Conservation (phyloP, 2,797 vertebrate species). For the Gymnoscopelus braueri region DNA sequence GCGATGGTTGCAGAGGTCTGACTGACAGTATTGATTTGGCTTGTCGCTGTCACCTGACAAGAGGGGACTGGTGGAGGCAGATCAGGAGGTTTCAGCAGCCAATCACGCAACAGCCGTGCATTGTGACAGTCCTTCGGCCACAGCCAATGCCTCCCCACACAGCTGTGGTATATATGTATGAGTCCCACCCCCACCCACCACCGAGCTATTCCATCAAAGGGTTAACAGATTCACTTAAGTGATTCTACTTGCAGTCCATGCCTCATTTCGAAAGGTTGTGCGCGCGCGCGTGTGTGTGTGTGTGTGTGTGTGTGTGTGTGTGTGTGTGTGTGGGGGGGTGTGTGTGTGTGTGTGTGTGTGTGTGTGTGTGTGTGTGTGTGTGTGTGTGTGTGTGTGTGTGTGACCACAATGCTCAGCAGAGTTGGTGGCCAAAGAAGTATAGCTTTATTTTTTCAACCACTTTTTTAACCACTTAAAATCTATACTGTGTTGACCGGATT, state of each 20-base stretch:
- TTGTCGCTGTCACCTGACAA: conserved; percentile 68
- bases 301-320: no score
- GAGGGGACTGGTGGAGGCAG: conserved; percentile 69
- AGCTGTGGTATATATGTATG: conserved; percentile 22
- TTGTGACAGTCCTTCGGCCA: conserved; percentile 50
- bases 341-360: no score
- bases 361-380: no score
- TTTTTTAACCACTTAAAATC: no score
- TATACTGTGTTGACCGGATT: no score
- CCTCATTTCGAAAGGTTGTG: conserved; percentile 1
- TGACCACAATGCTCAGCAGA: no score
- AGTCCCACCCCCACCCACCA: conserved; percentile 29
- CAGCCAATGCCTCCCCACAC: conserved; percentile 52
- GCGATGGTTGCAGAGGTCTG: conserved; percentile 44
- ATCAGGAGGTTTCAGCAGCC: conserved; percentile 78
- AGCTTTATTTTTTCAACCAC: no score
- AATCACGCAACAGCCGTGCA: conserved; percentile 47
- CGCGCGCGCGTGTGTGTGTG: no score
- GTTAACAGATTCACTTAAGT: conserved; percentile 48
- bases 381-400: no score
- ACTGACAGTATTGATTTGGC: conserved; percentile 72
- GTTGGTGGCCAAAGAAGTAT: no score
- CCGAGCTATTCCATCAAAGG: conserved; percentile 47
- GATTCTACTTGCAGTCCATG: conserved; percentile 28
- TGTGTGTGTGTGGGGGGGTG: no score